These are phyloP conservation scores for Heterocephalus glaber DNA, from an alignment of 2,113 vertebrate genomes.

Conservation along the genomic window DNA sequence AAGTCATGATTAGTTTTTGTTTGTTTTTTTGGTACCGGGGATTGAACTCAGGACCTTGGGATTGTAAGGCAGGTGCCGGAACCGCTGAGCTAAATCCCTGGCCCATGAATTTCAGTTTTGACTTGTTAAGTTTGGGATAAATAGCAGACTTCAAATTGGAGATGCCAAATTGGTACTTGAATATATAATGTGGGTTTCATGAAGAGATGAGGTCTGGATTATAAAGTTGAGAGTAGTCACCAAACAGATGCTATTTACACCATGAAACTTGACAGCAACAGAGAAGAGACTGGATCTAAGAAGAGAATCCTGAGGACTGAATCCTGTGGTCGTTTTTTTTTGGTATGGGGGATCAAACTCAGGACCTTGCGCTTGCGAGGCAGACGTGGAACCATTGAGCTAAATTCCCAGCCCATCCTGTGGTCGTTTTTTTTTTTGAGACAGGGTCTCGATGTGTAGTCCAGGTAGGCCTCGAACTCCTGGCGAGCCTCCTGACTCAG, in stretches of 20 bases:
- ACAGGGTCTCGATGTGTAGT: background rate
- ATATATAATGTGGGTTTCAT: background rate
- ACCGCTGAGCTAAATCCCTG: too few relatives aligned
- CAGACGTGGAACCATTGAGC: too few relatives aligned
- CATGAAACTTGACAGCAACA: background rate
- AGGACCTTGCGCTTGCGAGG: too few relatives aligned
- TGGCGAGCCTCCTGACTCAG: background rate
- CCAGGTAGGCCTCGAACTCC: background rate
- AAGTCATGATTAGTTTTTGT: too few relatives aligned
- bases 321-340: background rate
- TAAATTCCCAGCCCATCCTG: too few relatives aligned
- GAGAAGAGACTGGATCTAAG: background rate
- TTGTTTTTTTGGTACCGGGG: too few relatives aligned
- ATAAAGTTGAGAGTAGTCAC: background rate
- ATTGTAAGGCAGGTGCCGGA: too few relatives aligned
- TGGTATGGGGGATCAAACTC: too few relatives aligned
- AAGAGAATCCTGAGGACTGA: background rate
- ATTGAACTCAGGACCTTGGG: too few relatives aligned
- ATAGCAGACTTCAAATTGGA: conserved; percentile 22
- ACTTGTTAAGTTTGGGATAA: background rate
- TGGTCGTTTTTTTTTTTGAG: background rate
- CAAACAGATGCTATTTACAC: background rate
- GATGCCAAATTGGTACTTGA: background rate
- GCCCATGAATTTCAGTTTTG: background rate
- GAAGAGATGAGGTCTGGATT: background rate